A percentile compares a stretch with the other conserved stretches of the same genome.
Evolutionary conservation across 2,797 vertebrate genomes (phyloP).

Genomic region (Cottoperca gobio): DNA sequence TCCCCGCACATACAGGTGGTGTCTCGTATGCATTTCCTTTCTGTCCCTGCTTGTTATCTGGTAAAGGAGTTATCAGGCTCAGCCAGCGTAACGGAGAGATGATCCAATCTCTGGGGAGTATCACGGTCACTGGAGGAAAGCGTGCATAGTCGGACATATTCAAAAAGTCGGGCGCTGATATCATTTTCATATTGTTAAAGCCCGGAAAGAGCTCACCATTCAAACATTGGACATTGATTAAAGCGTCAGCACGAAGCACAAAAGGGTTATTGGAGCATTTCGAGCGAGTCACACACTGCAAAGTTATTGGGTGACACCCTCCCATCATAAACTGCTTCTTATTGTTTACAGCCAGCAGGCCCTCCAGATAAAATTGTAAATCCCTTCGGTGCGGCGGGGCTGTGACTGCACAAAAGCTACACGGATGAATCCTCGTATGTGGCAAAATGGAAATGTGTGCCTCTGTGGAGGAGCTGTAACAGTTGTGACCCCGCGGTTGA

Average conservation of each 20-base stretch:
- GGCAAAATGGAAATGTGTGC: constrained; percentile 70
- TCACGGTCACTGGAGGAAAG: constrained; percentile 49
- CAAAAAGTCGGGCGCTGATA: constrained; percentile 15
- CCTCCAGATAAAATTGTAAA: constrained; percentile 60
- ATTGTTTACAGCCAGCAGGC: constrained; percentile 59
- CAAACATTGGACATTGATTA: constrained; percentile 27
- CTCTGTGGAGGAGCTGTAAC: constrained; percentile 57
- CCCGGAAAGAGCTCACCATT: constrained; percentile 1
- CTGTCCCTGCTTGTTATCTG: constrained; percentile 63
- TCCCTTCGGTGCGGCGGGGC: constrained; percentile 56
- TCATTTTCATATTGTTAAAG: constrained; percentile 19
- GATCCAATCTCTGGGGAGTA: constrained; percentile 63
- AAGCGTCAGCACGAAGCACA: constrained; percentile 21
- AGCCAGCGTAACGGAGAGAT: constrained; percentile 47
- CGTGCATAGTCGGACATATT: constrained; percentile 27
- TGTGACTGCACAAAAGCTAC: constrained; percentile 69
- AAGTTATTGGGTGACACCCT: constrained; percentile 38
- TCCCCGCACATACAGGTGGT: constrained; percentile 7
- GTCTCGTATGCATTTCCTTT: constrained; percentile 49
- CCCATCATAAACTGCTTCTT: constrained; percentile 32
- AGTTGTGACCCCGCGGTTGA: constrained; percentile 68
- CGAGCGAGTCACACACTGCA: constrained; percentile 2
- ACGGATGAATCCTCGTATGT: constrained; percentile 67
- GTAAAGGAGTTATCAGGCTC: constrained; percentile 53
- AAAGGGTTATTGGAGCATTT: constrained; percentile 29